A percentile compares a stretch with the other conserved stretches of the same genome.
Evolutionary conservation across 2,888 invertebrate species (phyloP).

Genomic region (Laspeyria flexula): DNA sequence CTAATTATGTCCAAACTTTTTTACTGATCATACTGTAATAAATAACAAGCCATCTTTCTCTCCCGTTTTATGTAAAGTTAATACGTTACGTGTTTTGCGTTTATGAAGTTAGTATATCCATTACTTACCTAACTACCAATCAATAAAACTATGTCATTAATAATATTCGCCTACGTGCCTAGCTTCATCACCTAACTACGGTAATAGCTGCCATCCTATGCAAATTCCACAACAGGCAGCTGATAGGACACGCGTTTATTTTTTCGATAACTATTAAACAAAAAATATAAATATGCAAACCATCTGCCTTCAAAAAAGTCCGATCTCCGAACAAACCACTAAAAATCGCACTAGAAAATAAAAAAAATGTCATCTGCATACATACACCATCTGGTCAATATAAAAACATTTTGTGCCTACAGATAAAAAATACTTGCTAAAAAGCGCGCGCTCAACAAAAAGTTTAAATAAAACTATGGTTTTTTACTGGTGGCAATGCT

Average conservation of each 20-base stretch:
- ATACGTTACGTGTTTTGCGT: too few species aligned
- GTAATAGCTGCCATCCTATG: conserved; percentile 30
- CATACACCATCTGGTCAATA: conserved; percentile 82
- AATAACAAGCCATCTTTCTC: too few species aligned
- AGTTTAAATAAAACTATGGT: conserved; percentile 62
- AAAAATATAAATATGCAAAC: conserved; percentile 65
- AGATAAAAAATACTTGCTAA: conserved; percentile 73
- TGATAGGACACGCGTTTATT: conserved; percentile 44
- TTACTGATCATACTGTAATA: too few species aligned
- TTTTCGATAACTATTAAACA: conserved; percentile 50
- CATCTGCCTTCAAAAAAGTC: conserved; percentile 79
- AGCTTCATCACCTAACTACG: conserved; percentile 12
- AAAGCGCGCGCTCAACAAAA: conserved; percentile 64
- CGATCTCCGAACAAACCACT: conserved; percentile 69
- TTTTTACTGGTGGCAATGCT: conserved; percentile 60
- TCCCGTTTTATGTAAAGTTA: too few species aligned
- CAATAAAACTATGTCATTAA: too few species aligned
- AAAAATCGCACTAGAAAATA: conserved; percentile 76
- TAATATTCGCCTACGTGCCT: neutral
- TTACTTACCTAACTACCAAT: too few species aligned
- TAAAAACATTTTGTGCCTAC: conserved; percentile 68
- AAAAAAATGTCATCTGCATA: conserved; percentile 85
- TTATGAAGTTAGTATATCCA: too few species aligned
- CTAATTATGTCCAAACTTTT: too few species aligned
- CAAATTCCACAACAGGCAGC: conserved; percentile 42